These are phyloP conservation scores for Manacus vitellinus DNA, from an alignment of 2,113 vertebrate genomes.

Conservation along the genomic window DNA sequence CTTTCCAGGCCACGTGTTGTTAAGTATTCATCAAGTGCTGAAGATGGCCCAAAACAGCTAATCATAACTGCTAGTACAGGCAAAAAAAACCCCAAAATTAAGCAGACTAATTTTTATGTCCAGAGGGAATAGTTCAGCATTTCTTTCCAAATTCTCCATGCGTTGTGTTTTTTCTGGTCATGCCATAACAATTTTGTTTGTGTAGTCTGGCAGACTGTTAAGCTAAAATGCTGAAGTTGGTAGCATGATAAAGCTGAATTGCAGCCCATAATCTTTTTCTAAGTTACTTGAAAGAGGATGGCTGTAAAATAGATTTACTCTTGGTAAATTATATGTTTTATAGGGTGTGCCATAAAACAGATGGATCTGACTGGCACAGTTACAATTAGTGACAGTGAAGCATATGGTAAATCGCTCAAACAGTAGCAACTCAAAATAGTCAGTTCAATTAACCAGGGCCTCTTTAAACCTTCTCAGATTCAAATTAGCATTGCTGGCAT, in stretches of 20 bases:
- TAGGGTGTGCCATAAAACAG: neutral
- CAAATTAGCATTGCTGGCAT: neutral
- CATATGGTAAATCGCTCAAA: neutral
- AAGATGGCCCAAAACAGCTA: neutral
- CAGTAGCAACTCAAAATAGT: neutral
- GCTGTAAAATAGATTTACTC: constrained; percentile 6
- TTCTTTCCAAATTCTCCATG: neutral
- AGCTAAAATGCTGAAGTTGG: neutral
- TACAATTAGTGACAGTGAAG: neutral
- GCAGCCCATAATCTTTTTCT: neutral
- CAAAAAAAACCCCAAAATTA: neutral
- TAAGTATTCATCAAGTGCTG: neutral
- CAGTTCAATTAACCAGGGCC: neutral
- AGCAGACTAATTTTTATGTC: neutral
- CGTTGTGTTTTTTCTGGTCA: neutral
- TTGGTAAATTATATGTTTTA: neutral
- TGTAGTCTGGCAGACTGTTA: neutral
- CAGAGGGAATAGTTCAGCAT: neutral
- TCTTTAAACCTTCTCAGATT: neutral
- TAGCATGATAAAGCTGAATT: neutral
- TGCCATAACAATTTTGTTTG: neutral
- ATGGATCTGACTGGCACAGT: neutral
- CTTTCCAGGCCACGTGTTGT: neutral
- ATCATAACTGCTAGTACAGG: neutral
- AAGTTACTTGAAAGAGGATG: neutral